A percentile compares a stretch with the other conserved stretches of the same genome.
These are phyloP conservation scores for Hirtodrosophila alboralis DNA, from an alignment of 2,888 invertebrate genomes.

Conservation along the genomic window DNA sequence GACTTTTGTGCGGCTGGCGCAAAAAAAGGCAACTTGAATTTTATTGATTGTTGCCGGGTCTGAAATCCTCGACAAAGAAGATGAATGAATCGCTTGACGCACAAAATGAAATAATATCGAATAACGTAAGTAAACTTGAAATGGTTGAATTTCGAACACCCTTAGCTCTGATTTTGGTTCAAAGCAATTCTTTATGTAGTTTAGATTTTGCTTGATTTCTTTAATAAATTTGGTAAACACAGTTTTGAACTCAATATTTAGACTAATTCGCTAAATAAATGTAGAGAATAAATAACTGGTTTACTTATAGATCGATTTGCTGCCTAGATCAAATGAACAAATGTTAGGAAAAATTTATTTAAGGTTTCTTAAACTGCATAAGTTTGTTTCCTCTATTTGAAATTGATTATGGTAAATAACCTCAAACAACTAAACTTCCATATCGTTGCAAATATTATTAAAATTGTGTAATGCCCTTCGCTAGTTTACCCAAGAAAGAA, in stretches of 20 bases:
- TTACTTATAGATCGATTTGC: too few relatives aligned
- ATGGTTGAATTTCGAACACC: constrained; percentile 5
- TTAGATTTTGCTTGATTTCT: too few relatives aligned
- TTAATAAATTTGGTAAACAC: too few relatives aligned
- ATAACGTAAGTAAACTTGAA: background rate
- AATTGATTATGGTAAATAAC: too few relatives aligned
- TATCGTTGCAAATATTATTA: background rate
- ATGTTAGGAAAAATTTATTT: too few relatives aligned
- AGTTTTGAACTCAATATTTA: too few relatives aligned
- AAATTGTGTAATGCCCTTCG: background rate
- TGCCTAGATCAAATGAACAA: too few relatives aligned
- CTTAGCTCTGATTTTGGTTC: constrained; percentile 3
- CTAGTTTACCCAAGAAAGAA: background rate
- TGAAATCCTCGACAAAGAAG: constrained; percentile 70
- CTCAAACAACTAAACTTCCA: background rate
- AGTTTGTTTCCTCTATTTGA: too few relatives aligned
- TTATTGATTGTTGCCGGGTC: constrained; percentile 69
- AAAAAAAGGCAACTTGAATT: constrained; percentile 75
- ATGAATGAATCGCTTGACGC: constrained; percentile 75
- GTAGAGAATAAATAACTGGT: too few relatives aligned
- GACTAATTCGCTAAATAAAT: too few relatives aligned
- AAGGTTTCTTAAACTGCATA: too few relatives aligned
- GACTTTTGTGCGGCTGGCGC: constrained; percentile 60
- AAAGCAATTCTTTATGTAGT: too few relatives aligned
- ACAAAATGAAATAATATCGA: constrained; percentile 41